Conservation (phyloP, 2,113 vertebrate genomes). For the Haplochromis burtoni region DNA sequence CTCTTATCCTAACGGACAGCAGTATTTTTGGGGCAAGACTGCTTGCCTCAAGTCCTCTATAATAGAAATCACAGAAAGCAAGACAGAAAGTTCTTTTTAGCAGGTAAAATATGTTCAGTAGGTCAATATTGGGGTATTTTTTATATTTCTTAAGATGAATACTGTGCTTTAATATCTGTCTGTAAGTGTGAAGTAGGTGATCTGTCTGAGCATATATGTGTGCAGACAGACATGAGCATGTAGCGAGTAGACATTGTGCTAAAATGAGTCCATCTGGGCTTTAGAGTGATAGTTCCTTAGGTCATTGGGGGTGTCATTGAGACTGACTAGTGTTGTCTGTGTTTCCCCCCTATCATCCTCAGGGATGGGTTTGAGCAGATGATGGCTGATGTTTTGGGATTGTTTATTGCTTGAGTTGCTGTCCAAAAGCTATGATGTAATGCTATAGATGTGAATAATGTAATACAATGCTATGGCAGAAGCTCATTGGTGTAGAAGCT, state of each 20-base stretch:
- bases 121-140: neutral
- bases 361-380: neutral
- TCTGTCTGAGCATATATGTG: neutral
- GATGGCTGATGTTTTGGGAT: neutral
- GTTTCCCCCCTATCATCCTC: neutral
- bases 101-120: neutral
- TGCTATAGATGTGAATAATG: neutral
- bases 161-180: neutral
- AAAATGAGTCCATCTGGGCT: neutral
- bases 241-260: neutral
- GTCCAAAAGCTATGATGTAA: neutral
- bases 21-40: neutral
- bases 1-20: constrained; percentile 14
- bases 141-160: neutral
- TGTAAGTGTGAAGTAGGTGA: neutral
- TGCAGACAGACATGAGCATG: neutral
- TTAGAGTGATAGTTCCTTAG: neutral
- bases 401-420: neutral
- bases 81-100: neutral
- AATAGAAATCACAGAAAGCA: neutral
- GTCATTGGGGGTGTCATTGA: neutral
- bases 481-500: neutral
- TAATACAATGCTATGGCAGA: neutral
- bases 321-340: neutral
- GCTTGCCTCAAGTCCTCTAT: neutral